Base-by-base conservation (phyloP, 1,140 invertebrate genomes). In the Leptinotarsa undecemlineata region DNA sequence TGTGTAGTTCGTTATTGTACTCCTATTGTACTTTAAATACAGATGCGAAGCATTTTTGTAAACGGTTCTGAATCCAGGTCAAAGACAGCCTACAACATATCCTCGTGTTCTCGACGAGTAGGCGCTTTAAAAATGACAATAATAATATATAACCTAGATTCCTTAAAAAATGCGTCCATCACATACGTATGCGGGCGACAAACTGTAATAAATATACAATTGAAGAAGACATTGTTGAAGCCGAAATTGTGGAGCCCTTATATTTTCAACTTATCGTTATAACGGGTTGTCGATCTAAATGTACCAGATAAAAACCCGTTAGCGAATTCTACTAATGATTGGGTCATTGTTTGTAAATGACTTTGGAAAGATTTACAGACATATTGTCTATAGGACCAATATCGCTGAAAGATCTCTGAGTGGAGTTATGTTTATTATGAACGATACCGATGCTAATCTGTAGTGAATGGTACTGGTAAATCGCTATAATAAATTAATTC, bases 281-380 rank as follows among this genome's bases (percentile, higher is more conserved):
- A 67, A 67, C 64, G 64, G 64, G 17, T 42, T 8, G 15, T 67
- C 26, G 64, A 15, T 23, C 26, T 67, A 67, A 67, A 67, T 67
- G 42, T 67, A 23, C 42, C 64, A 67, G 64, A 67, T 67, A 26
- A 67, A 42, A 67, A 67, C 64, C 64, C 64, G 64, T 67, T 67
- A 67, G 64, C 21, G n/a, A 67, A 67, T 26, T 67, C 23, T 42
- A 67, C 64, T 67, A 67, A 67, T 26, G 64, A 67, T 42, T 42
- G 64, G 64, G 64, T 42, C 64, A 67, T 67, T 67, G 64, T 67
- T 67, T 67, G 64, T 67, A 67, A 67, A 67, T 67, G 64, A 42
- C 64, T 67, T 67, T 67, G 51, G 14, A 21, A 67, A 26, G 21
- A 67, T 67, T 67, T 67, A 67, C 42, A 67, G 42, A 8, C 26